phyloP scores from a whole-genome alignment of 2,888 invertebrate species.

The Hirtodrosophila alboralis region DNA sequence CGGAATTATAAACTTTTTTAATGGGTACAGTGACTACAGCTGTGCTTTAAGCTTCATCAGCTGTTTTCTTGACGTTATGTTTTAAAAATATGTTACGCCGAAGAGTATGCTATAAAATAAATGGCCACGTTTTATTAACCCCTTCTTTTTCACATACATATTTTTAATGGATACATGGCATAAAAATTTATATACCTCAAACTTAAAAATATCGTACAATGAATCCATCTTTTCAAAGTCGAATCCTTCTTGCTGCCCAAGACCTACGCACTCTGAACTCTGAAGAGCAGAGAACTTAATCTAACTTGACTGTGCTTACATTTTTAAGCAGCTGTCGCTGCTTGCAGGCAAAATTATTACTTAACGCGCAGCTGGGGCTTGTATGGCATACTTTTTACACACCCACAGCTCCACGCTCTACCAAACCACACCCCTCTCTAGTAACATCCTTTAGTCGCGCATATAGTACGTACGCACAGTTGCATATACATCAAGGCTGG shows the following conservation, averaged over 20 bases:
- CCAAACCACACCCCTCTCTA: not conserved
- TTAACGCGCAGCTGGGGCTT: slow-evolving; percentile 76
- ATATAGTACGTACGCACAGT: slow-evolving; percentile 43
- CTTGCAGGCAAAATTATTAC: slow-evolving; percentile 76
- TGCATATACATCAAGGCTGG: slow-evolving; percentile 59
- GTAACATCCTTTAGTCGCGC: no score
- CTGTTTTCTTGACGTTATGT: no score
- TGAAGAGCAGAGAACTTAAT: slow-evolving; percentile 49
- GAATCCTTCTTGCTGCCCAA: not conserved
- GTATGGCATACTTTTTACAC: slow-evolving; percentile 2
- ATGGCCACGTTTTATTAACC: no score
- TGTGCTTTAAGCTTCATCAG: no score
- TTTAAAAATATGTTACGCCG: no score
- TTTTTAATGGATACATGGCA: no score
- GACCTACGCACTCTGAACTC: slow-evolving; percentile 24
- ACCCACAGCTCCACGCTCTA: not conserved
- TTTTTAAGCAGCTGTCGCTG: slow-evolving; percentile 77
- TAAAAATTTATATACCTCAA: no score
- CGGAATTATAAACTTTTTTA: no score
- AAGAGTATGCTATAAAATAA: no score
- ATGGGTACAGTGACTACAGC: no score
- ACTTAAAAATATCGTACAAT: no score
- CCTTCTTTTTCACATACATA: no score
- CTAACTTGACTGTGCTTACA: slow-evolving; percentile 62
- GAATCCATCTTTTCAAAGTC: not conserved